Percentiles rank a stretch among this genome's conserved stretches.
Evolutionary conservation across 2,113 vertebrate species (phyloP).

Genomic region (Anarrhichthys ocellatus): DNA sequence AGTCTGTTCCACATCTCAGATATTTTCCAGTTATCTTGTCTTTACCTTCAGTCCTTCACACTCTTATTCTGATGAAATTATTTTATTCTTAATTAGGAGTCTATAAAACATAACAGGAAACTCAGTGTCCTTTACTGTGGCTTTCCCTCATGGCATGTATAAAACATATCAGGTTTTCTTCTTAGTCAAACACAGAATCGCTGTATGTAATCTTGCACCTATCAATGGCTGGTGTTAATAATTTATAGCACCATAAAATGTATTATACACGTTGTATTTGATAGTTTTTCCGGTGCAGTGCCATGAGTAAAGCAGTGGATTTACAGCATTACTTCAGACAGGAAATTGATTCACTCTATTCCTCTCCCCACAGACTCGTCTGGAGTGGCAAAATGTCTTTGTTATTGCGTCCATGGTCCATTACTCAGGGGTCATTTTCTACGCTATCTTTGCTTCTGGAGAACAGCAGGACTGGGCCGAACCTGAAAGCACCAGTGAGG

Average conservation of each 20-base stretch:
- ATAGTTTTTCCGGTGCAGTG: slow-evolving; percentile 10
- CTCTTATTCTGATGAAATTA: neutral
- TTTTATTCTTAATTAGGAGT: neutral
- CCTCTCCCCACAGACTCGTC: slow-evolving; percentile 87
- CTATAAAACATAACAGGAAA: neutral
- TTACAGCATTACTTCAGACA: slow-evolving; percentile 26
- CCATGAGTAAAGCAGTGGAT: slow-evolving; percentile 23
- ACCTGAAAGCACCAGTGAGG: slow-evolving; percentile 90
- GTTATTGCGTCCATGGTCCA: slow-evolving; percentile 95
- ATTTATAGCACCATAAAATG: slow-evolving; percentile 37
- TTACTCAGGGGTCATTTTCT: slow-evolving; percentile 96
- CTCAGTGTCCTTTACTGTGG: neutral
- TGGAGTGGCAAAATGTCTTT: slow-evolving; percentile 98
- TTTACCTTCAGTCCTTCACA: neutral
- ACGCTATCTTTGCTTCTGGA: slow-evolving; percentile 96
- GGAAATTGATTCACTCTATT: slow-evolving; percentile 39
- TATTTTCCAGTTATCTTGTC: neutral
- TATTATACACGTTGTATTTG: slow-evolving; percentile 22
- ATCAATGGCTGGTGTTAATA: slow-evolving; percentile 13
- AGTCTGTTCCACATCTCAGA: neutral
- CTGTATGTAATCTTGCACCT: slow-evolving; percentile 23
- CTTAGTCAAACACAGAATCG: neutral
- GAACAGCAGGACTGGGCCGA: slow-evolving; percentile 98
- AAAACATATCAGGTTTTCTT: slow-evolving; percentile 9
- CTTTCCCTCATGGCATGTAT: neutral